Base-by-base conservation (phyloP, 2,888 invertebrate species). In the Rutpela maculata region DNA sequence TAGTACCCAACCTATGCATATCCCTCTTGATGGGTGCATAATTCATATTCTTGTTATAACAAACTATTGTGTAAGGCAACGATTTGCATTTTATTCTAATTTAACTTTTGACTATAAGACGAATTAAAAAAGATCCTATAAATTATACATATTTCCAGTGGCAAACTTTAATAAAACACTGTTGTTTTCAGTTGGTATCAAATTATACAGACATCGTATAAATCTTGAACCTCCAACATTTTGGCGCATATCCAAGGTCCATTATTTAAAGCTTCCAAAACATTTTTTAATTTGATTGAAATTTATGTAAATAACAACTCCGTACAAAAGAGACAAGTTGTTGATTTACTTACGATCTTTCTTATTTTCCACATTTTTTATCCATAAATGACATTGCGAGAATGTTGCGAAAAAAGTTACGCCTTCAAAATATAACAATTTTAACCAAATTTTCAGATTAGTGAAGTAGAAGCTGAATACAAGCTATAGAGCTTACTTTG, bases 61-160 rank as follows among this genome's bases (percentile, higher is more conserved):
- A 43, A 43, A 43, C 43, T 43, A 43, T 43, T 43, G 2, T 43
- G 43, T 43, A 43, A 43, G 43, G 43, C 43, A 43, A 7, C 56
- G 15, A 59, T 59, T 59, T 59, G 59, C 62, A 62, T 62, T 62
- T 31, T 62, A 62, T 62, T 62, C 62, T 62, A 62, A 62, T 62
- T 35, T 9, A 22, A 17, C 1, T 22, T 26, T 31, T 17, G 9
- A 62, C 22, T 62, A 15, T 31, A 62, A 31, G 15, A 62, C 31
- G n/a, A 0, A 62, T 31, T 22, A 62, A 31, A 26, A 62, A 62
- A 62, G 31, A 17, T 31, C 26, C n/a, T 31, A 62, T 62, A 62
- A 62, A 62, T 62, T 31, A 31, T 31, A 62, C 62, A 62, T 31
- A 62, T 26, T 62, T 31, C 31, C 31, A 22, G 62, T 31, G 3